phyloP scores from a whole-genome alignment of 2,797 vertebrate species.

The Hapalemur alaotrensis region DNA sequence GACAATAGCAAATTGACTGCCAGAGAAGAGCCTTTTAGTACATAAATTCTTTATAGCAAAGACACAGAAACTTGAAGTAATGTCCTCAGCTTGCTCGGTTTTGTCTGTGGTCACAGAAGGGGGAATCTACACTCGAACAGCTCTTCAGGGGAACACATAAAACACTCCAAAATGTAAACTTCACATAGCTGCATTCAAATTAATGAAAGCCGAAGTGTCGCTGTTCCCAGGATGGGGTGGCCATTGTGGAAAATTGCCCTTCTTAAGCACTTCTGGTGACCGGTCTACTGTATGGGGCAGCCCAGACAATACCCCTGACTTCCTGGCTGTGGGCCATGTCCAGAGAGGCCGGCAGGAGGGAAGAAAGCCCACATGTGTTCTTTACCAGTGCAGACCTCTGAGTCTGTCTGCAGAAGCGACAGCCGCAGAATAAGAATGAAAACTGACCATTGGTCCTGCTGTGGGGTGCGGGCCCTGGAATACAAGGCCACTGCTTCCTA shows the following conservation, averaged over 20 bases:
- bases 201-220: conserved; percentile 77
- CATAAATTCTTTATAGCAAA: conserved; percentile 80
- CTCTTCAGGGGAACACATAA: conserved; percentile 82
- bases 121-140: conserved; percentile 79
- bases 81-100: conserved; percentile 79
- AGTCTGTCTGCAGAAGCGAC: neutral
- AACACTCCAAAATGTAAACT: conserved; percentile 83
- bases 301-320: conserved; percentile 61
- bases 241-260: conserved; percentile 80
- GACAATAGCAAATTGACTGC: conserved; percentile 81
- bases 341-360: conserved; percentile 41
- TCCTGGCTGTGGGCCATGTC: conserved; percentile 15
- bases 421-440: neutral
- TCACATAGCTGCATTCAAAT: conserved; percentile 77
- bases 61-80: conserved; percentile 79
- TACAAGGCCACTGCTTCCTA: neutral
- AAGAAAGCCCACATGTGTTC: neutral
- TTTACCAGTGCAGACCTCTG: neutral
- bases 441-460: neutral
- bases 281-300: conserved; percentile 66
- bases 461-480: accelerated
- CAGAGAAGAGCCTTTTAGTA: conserved; percentile 79
- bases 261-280: conserved; percentile 75
- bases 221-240: conserved; percentile 52
- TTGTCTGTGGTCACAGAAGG: conserved; percentile 81